Conservation (phyloP, 2,113 vertebrate genomes). For the Ahaetulla prasina region DNA sequence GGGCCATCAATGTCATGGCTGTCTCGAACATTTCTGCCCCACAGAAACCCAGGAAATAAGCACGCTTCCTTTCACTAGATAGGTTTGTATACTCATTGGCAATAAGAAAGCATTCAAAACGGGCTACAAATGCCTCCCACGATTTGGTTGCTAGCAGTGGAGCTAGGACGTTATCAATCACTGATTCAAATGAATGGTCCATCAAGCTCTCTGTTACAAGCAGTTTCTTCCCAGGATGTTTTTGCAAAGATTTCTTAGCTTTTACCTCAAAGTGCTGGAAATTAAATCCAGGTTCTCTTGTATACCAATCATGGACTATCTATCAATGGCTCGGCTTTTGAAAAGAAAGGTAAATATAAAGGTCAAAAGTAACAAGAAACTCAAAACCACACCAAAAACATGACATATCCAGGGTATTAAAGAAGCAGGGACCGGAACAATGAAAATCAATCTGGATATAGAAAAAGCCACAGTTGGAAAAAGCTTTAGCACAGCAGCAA, state of each 20-base stretch:
- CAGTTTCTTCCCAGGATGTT: neutral
- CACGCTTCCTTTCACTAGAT: no score
- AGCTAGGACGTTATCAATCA: neutral
- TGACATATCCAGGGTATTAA: neutral
- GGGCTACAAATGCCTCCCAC: no score
- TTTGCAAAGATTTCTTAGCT: neutral
- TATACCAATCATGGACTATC: neutral
- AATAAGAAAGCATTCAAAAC: no score
- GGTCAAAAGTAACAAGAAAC: neutral
- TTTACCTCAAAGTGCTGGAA: neutral
- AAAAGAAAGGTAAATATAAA: neutral
- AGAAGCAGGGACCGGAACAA: neutral
- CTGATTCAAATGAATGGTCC: neutral
- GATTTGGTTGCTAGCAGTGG: no score
- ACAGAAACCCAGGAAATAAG: no score
- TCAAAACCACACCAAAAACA: neutral
- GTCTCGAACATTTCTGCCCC: no score
- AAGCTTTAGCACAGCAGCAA: neutral
- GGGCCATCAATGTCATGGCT: no score
- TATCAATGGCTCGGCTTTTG: neutral
- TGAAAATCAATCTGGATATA: neutral
- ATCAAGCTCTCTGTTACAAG: neutral
- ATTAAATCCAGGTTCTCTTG: neutral
- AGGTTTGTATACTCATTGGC: no score
- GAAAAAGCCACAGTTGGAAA: neutral